phyloP scores from a whole-genome alignment of 2,888 invertebrate genomes.

The Agrochola lychnidis region DNA sequence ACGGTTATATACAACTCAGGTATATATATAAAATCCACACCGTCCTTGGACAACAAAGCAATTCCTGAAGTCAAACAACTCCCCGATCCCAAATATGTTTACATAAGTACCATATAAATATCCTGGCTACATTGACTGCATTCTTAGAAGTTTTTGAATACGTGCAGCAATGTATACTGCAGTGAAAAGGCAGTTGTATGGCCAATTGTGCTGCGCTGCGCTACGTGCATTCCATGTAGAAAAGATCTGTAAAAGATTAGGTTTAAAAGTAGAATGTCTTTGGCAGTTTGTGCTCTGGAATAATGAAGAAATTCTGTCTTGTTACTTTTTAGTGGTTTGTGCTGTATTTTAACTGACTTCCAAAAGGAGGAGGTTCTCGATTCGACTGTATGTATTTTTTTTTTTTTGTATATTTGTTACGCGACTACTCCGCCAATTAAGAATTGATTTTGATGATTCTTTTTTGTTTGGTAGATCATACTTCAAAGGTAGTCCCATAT shows the following conservation, averaged over 20 bases:
- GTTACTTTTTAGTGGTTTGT: neutral
- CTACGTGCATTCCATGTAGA: constrained; percentile 45
- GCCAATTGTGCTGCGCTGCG: constrained; percentile 34
- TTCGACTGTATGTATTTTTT: too few relatives aligned
- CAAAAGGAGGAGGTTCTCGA: too few relatives aligned
- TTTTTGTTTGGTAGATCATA: too few relatives aligned
- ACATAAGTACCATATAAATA: constrained; percentile 16
- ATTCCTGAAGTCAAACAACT: constrained; percentile 21
- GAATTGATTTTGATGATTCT: too few relatives aligned
- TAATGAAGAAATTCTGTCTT: neutral
- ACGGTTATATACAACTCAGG: neutral
- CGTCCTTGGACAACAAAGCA: constrained; percentile 26
- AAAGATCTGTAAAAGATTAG: constrained; percentile 45
- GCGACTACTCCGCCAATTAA: too few relatives aligned
- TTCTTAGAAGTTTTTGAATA: constrained; percentile 47
- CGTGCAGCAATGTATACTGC: constrained; percentile 36
- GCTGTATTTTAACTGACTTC: too few relatives aligned
- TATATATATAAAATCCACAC: neutral
- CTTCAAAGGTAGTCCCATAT: too few relatives aligned
- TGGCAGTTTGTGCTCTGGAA: constrained; percentile 3
- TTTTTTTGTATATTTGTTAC: too few relatives aligned
- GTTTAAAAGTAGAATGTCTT: constrained; percentile 29
- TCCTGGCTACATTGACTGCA: constrained; percentile 22
- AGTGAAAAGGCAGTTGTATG: constrained; percentile 27
- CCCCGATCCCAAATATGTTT: constrained; percentile 24